Evolutionary conservation across 1,140 invertebrate species (phyloP), one percentile per base, ranked within the genome.

Genomic region (Leptonema lineaticorne): DNA sequence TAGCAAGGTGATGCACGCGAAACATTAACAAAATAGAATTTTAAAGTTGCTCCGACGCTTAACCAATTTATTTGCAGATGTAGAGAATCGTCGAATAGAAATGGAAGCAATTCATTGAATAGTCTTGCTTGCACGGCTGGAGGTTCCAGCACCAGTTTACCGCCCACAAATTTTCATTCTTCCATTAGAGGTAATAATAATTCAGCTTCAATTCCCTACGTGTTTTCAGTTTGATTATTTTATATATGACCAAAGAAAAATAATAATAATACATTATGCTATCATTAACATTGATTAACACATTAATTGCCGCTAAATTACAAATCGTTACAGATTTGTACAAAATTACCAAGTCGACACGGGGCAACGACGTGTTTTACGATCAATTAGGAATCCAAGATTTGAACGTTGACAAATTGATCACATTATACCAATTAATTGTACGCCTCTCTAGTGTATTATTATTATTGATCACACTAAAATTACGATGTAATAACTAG

Each of bases 81-180:
- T 11, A 59, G 57, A 22, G 57, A 59, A 33, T 41, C 48, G 3
- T n/a, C 37, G 24, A 27, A 37, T 22, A 62, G 45, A 48, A 33
- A 30, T 29, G 27, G 1, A 16, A 67, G 37, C 37, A 68, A 53
- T 29, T 71, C 66, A 11, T 28, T 68, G 22, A 62, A 59, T 33
- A 71, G 69, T 66, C 41, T 68, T 6, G 66, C 62, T 8, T 71
- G 68, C 29, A 69, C 58, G 16, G 58, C 64, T 24, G 64, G 64
- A 11, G 69, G 69, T 18, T 71, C 69, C 11, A 68, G 50, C 11
- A 28, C 28, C 14, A 71, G 69, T 60, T 63, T 71, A 0, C 69
- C 69, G 9, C 37, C 62, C 11, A 20, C 64, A 2, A 53, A 53
- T 26, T 53, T 53, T 24, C 50, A 26, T 14, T 53, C 50, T 26